These are phyloP conservation scores for Holothuria glaberrima DNA, from an alignment of 35 echinoderm and acorn worm species.

Conservation along the genomic window DNA sequence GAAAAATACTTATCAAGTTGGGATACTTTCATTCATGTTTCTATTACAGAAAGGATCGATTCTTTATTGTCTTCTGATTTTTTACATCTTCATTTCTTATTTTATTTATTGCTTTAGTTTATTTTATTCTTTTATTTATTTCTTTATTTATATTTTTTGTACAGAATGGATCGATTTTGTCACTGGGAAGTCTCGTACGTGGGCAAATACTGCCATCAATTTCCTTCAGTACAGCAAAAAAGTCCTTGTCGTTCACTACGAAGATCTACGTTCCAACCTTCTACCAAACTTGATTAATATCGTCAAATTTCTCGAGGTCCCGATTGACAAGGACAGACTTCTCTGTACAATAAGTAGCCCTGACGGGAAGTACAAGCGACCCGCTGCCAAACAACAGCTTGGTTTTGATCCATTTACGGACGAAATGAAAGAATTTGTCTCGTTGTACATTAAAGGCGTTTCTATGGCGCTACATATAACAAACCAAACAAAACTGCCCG, in stretches of 20 bases:
- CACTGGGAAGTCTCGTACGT: slow-evolving; percentile 91
- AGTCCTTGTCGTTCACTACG: slow-evolving; percentile 91
- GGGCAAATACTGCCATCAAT: slow-evolving; percentile 95
- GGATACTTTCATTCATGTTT: neutral
- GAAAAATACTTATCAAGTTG: too few species aligned
- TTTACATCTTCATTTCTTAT: slow-evolving; percentile 1
- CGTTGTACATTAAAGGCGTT: slow-evolving; percentile 83
- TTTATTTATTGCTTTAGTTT: neutral
- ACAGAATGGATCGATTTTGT: slow-evolving; percentile 99
- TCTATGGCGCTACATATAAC: slow-evolving; percentile 90
- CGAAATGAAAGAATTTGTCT: slow-evolving; percentile 86
- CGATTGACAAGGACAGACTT: slow-evolving; percentile 73
- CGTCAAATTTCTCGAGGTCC: slow-evolving; percentile 62
- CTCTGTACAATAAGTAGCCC: slow-evolving; percentile 80
- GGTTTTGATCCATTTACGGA: slow-evolving; percentile 94
- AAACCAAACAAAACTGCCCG: slow-evolving; percentile 74
- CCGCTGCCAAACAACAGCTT: slow-evolving; percentile 55
- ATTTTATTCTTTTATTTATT: neutral
- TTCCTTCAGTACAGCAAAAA: slow-evolving; percentile 84
- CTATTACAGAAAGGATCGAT: slow-evolving; percentile 85
- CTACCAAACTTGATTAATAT: slow-evolving; percentile 71
- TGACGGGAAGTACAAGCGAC: slow-evolving; percentile 91
- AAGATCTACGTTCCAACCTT: slow-evolving; percentile 75
- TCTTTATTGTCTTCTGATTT: slow-evolving; percentile 5
- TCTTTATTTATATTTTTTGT: neutral